Percentiles rank a stretch among this genome's conserved stretches.
Conservation (phyloP, 2,888 invertebrate species). For the Drosophila anomelani region DNA sequence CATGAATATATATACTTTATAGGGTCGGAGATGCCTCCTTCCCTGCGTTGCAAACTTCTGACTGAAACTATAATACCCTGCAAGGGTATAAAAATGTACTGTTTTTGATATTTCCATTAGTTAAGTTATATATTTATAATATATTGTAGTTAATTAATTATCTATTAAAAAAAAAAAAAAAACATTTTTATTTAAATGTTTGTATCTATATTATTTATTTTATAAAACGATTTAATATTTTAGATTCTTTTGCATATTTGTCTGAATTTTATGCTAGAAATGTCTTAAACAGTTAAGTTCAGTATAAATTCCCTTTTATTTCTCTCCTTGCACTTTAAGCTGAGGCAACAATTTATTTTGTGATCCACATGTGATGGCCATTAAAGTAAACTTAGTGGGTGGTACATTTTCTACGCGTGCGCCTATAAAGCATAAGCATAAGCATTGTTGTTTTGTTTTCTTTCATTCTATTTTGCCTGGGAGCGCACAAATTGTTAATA, state of each 20-base stretch:
- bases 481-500: slow-evolving; percentile 64
- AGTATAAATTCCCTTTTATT: slow-evolving; percentile 44
- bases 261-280: slow-evolving; percentile 57
- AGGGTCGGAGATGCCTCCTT: too few species aligned
- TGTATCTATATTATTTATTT: too few species aligned
- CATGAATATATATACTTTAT: too few species aligned
- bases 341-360: slow-evolving; percentile 52
- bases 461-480: slow-evolving; percentile 16
- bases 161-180: too few species aligned
- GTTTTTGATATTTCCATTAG: too few species aligned
- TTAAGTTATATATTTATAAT: too few species aligned
- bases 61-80: too few species aligned
- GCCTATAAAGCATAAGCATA: slow-evolving; percentile 58
- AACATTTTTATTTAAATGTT: too few species aligned
- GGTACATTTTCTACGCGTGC: background rate
- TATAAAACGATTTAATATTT: background rate
- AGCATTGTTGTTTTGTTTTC: slow-evolving; percentile 50
- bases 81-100: too few species aligned
- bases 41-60: too few species aligned
- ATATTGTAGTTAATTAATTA: too few species aligned
- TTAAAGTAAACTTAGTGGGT: slow-evolving; percentile 35
- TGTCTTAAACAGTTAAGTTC: slow-evolving; percentile 62
- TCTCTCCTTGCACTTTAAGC: slow-evolving; percentile 35
- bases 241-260: slow-evolving; percentile 20
- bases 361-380: slow-evolving; percentile 21